phyloP scores from a whole-genome alignment of 2,797 vertebrate genomes.

The Oreochromis grahami region DNA sequence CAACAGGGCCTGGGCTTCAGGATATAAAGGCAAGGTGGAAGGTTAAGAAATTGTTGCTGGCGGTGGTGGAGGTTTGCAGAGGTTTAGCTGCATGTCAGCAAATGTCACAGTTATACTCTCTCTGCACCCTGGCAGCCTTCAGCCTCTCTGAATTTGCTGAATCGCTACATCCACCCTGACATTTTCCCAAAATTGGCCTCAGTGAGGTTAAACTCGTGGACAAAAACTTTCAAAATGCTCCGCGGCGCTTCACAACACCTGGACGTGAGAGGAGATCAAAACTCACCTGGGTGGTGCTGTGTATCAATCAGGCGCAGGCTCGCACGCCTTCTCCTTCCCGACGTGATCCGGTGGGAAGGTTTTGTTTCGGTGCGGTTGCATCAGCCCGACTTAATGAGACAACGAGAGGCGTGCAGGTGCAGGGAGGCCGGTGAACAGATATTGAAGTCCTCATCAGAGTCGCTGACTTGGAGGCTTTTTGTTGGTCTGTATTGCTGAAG shows the following conservation, averaged over 20 bases:
- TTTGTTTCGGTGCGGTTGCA: slow-evolving; percentile 52
- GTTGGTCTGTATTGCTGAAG: slow-evolving; percentile 53
- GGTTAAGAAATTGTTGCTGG: slow-evolving; percentile 31
- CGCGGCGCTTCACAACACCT: neutral
- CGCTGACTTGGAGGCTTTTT: slow-evolving; percentile 55
- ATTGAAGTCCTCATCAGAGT: slow-evolving; percentile 54
- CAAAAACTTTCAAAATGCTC: slow-evolving; percentile 7
- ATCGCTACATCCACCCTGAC: slow-evolving; percentile 10
- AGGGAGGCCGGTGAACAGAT: slow-evolving; percentile 11
- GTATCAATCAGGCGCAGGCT: neutral
- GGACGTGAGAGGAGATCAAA: neutral
- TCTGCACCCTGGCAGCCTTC: neutral
- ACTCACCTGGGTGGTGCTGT: neutral
- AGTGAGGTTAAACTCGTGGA: slow-evolving; percentile 10
- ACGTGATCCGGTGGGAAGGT: slow-evolving; percentile 17
- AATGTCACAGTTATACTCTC: slow-evolving; percentile 51
- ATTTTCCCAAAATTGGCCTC: slow-evolving; percentile 29
- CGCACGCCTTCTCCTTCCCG: neutral
- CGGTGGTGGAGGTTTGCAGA: neutral
- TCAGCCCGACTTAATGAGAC: slow-evolving; percentile 52
- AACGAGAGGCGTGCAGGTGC: slow-evolving; percentile 5
- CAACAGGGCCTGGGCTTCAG: neutral
- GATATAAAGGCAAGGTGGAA: slow-evolving; percentile 12
- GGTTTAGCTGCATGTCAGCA: slow-evolving; percentile 52
- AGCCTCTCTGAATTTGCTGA: neutral